Base-by-base conservation (phyloP, 1,140 invertebrate species). In the Cyclina sinensis region DNA sequence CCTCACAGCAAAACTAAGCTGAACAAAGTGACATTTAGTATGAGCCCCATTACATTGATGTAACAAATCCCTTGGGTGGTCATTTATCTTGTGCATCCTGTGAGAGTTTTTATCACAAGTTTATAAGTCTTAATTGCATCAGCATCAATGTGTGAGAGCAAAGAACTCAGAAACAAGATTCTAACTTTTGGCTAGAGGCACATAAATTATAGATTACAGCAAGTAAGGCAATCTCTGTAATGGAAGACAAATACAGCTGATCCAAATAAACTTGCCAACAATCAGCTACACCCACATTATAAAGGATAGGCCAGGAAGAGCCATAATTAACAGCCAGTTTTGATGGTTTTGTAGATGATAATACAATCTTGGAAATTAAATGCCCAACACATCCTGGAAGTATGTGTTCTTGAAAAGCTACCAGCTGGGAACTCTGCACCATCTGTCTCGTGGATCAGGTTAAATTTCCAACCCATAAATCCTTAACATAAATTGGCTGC, bases 381-480 rank as follows among this genome's bases (percentile, higher is more conserved):
- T 78, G 74, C 30, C 74, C 46, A 4, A 51, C 32, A 24, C 7
- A 32, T 7, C 4, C 5, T n/a, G n/a, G n/a, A n/a, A n/a, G n/a
- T n/a, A n/a, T n/a, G n/a, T n/a, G 70, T 88, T n/a, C 0, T 54
- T 18, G 0, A 54, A n/a, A 46, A 37, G 11, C 80, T 88, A 46
- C 87, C 83, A 32, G 16, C 21, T 21, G 88, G 46, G 32, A 68
- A 83, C 30, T 68, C 32, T 12, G 46, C 57, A 21, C 88, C 84
- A 59, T 57, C 37, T n/a, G 16, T 51, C 12, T 78, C 85, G 4
- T 74, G 68, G 74, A 65, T 90, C 9, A 37, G 32, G 5, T 65
- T 81, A 27, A 73, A 88, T 37, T 91, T 91, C 62, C 46, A 51
- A 16, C 89, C 91, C 2, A 21, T 4, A 35, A 83, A 73, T 80